Percentiles rank a stretch among this genome's conserved stretches.
These are phyloP conservation scores for Hestina assimilis DNA, from an alignment of 1,140 invertebrate genomes.

Conservation along the genomic window DNA sequence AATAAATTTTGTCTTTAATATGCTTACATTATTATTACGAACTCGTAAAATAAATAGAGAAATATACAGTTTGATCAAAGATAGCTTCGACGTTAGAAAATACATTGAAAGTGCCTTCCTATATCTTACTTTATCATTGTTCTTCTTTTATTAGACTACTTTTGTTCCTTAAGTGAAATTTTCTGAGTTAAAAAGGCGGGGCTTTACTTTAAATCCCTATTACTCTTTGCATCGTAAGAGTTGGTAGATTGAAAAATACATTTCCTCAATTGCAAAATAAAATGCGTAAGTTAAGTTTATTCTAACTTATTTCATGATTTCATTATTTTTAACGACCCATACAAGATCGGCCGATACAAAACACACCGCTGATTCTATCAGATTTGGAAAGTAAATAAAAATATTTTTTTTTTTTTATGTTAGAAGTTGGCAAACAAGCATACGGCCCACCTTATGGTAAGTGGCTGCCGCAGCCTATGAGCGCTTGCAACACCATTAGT, in stretches of 20 bases:
- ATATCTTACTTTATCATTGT: slow-evolving; percentile 73
- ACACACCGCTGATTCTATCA: no score
- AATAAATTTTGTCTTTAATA: no score
- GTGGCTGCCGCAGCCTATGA: no score
- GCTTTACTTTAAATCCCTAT: slow-evolving; percentile 65
- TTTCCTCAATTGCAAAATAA: slow-evolving; percentile 15
- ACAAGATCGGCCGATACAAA: no score
- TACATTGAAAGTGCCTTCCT: slow-evolving; percentile 50
- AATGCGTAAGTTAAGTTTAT: no score
- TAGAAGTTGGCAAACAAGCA: no score
- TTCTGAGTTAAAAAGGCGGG: slow-evolving; percentile 61
- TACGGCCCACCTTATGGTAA: no score
- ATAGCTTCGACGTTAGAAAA: slow-evolving; percentile 23
- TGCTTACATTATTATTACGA: no score
- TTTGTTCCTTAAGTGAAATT: slow-evolving; percentile 76
- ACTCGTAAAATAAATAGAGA: no score
- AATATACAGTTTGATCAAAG: slow-evolving; percentile 13
- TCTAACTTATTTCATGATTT: neutral
- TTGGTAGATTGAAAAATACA: slow-evolving; percentile 65
- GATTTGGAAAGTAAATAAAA: no score
- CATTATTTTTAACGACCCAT: neutral
- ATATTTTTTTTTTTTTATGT: no score
- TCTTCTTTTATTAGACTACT: slow-evolving; percentile 76
- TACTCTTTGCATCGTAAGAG: slow-evolving; percentile 64
- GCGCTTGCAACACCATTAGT: no score